Conservation (phyloP, 2,888 invertebrate genomes). For the Himalopsyche anomala region DNA sequence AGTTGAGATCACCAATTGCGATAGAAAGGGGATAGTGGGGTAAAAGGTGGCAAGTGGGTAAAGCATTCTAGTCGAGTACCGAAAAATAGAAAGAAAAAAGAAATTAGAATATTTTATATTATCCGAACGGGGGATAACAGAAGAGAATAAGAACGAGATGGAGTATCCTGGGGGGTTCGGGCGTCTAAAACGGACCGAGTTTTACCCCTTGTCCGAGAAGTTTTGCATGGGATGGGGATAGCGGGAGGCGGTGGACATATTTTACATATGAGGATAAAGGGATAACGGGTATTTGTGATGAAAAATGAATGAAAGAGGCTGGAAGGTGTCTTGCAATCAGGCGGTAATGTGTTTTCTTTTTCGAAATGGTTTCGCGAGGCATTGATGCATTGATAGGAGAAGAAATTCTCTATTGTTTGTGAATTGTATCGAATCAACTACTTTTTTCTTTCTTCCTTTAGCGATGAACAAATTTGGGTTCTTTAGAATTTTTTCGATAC, state of each 20-base stretch:
- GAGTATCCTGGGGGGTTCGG: slow-evolving; percentile 39
- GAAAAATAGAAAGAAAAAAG: slow-evolving; percentile 62
- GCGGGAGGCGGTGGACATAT: slow-evolving; percentile 62
- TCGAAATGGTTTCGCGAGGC: slow-evolving; percentile 38
- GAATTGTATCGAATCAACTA: background rate
- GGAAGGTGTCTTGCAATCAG: slow-evolving; percentile 63
- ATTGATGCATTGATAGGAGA: slow-evolving; percentile 18
- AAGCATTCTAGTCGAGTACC: slow-evolving; percentile 57
- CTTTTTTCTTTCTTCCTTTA: slow-evolving; percentile 5
- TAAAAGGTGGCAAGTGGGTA: slow-evolving; percentile 51
- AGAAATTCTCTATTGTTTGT: slow-evolving; percentile 20
- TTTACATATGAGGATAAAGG: slow-evolving; percentile 64
- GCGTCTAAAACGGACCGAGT: slow-evolving; percentile 60
- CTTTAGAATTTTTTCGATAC: background rate
- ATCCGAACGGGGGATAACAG: slow-evolving; percentile 59
- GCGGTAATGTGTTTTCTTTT: slow-evolving; percentile 63
- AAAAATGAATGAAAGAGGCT: slow-evolving; percentile 63
- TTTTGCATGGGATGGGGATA: slow-evolving; percentile 31
- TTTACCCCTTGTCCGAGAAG: slow-evolving; percentile 47
- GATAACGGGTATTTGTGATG: slow-evolving; percentile 64
- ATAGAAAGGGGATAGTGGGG: slow-evolving; percentile 57
- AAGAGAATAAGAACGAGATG: slow-evolving; percentile 44
- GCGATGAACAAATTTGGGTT: background rate
- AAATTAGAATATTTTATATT: slow-evolving; percentile 64
- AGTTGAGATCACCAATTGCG: slow-evolving; percentile 60